Base-by-base conservation (phyloP, 2,113 vertebrate genomes). In the Trachemys scripta region DNA sequence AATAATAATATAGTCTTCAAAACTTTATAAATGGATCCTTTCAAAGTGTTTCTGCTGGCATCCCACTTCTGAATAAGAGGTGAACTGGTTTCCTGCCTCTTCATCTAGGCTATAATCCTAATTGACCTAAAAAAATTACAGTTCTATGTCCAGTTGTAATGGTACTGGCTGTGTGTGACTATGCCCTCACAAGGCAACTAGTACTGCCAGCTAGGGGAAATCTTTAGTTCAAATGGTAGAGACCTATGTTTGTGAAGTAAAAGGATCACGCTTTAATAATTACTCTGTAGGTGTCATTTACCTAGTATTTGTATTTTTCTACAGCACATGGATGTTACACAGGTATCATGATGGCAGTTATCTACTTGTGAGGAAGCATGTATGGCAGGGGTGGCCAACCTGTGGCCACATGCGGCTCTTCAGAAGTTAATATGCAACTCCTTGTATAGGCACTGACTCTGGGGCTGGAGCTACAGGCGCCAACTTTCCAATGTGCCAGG, bases 1-100 rank as follows among this genome's bases (percentile, higher is more conserved):
- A 90, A 31, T 22, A 82, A 83, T 75, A 91, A 65, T 80, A 82
- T 86, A 92, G 8, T 13, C 90, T 91, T 56, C 8, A 85, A 49
- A 96, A 86, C 31, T 49, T 80, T 13, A 29, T 59, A 80, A 94
- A 56, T 45, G 16, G 19, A 7, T 35, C 24, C 80, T 94, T 90
- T 82, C 1, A 50, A 42, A 79, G 35, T 20, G 3, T 78, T 88
- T 90, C 5, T 94, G 5, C 50, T 96, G 17, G n/a, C 76, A 16
- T 50, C 57, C 76, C 75, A 38, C 51, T 88, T 84, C 75, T 38
- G 62, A 27, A n/a, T 5, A 59, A 50, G 87, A 76, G 50, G 27
- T 65, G 42, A 96, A 5, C 42, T 92, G n/a, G 27, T 20, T 82
- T 87, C 14, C 25, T 24, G 7, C 3, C 54, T 62, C 42, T 6